These are phyloP conservation scores for human (Homo sapiens) DNA, from an alignment of 2,113 vertebrate species.

Conservation along the genomic window DNA sequence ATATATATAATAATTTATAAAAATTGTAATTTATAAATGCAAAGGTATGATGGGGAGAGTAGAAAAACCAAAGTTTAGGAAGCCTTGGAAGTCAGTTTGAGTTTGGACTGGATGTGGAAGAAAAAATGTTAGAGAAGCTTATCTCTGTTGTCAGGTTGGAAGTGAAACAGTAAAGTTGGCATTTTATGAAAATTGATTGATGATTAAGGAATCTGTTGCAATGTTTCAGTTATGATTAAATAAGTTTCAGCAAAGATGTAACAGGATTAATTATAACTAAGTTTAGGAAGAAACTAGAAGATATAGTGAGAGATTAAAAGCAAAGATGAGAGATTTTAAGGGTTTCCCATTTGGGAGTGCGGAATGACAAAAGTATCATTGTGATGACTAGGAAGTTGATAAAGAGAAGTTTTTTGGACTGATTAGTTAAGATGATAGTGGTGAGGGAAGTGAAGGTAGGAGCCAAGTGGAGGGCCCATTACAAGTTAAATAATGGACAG, in stretches of 20 bases:
- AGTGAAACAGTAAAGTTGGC: neutral
- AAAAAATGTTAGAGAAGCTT: neutral
- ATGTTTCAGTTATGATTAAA: neutral
- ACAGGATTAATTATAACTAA: neutral
- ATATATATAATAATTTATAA: neutral
- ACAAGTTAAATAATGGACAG: neutral
- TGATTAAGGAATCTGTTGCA: neutral
- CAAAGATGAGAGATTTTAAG: neutral
- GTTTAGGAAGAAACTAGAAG: neutral
- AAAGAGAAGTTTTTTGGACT: neutral
- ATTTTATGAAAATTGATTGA: neutral
- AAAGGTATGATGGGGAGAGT: neutral
- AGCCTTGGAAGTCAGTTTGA: neutral
- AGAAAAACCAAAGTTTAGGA: neutral
- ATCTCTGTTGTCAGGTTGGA: neutral
- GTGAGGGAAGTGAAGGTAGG: neutral
- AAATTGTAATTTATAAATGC: neutral
- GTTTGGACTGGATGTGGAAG: neutral
- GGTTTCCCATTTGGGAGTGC: neutral
- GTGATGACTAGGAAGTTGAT: neutral
- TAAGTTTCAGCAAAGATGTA: neutral
- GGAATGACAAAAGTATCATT: neutral
- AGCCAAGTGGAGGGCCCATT: fast-evolving
- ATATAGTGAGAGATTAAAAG: neutral
- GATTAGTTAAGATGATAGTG: neutral